Percentiles rank a stretch among this genome's conserved stretches.
phyloP scores from a whole-genome alignment of 1,140 invertebrate species.

The Leptinotarsa lineolata region DNA sequence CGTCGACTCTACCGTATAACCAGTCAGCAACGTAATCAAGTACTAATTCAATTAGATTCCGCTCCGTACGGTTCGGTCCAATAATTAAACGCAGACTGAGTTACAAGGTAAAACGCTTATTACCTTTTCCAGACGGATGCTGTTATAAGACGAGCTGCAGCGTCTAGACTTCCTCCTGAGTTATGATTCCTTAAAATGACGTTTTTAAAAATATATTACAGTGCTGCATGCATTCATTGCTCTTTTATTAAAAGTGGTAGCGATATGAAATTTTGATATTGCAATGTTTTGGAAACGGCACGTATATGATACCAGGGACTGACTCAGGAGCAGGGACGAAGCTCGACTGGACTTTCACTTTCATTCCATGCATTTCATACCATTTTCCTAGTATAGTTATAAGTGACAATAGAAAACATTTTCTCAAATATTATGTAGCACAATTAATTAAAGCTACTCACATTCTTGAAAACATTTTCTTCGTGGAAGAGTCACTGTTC shows the following conservation, averaged over 20 bases:
- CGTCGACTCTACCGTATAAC: neutral
- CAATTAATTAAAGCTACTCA: too few species aligned
- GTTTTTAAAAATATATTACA: constrained; percentile 6
- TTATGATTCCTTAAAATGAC: neutral
- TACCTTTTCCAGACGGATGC: neutral
- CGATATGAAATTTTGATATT: neutral
- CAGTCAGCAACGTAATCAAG: constrained; percentile 5
- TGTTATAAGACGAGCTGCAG: neutral
- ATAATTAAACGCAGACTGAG: constrained; percentile 2
- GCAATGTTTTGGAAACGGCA: too few species aligned
- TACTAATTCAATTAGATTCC: constrained; percentile 3
- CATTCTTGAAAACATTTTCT: too few species aligned
- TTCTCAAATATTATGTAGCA: too few species aligned
- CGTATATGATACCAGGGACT: too few species aligned
- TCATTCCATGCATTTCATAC: too few species aligned
- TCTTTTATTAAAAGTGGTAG: neutral
- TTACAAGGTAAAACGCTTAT: constrained; percentile 3
- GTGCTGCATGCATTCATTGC: neutral
- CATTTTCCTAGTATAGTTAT: too few species aligned
- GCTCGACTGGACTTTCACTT: too few species aligned
- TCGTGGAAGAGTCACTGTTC: too few species aligned
- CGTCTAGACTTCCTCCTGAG: constrained; percentile 4
- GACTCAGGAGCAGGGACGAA: too few species aligned
- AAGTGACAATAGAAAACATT: too few species aligned
- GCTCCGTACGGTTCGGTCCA: neutral